Base-by-base conservation (phyloP, 2,797 vertebrate genomes). In the Mormyrus hasselquistii region DNA sequence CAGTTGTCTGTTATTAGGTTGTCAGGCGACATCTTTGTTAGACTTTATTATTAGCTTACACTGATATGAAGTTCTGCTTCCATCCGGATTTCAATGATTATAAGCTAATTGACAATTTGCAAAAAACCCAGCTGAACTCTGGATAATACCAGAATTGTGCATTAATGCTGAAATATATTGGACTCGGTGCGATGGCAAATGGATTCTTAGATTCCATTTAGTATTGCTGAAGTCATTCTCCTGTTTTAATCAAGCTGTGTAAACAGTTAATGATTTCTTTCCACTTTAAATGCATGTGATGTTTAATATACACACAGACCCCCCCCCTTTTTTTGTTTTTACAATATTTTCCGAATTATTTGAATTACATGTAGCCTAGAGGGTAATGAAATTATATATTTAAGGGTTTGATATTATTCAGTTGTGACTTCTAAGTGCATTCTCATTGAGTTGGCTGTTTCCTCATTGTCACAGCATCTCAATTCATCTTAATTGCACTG, bases 81-180 rank as follows among this genome's bases (percentile, higher is more conserved):
- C 41, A 59, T 38, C 86, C n/a, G 34, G 86, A 38, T 87, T 59
- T 87, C 86, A 87, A 87, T 59, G 25, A 57, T 87, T 38, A 38
- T 3, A 10, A 87, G 34, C 38, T 41, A 16, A 87, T 59, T 87
- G 41, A 59, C 52, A 59, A 87, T 29, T 34, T 86, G 83, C 83
- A 85, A 85, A 85, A 12, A 53, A 52, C 22, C 47, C 25, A 57
- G 52, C 0, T 86, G 50, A 86, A 86, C 85, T 87, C 55, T 65
- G 34, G 38, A n/a, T 87, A 87, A 65, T 87, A 19, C 8, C 10
- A 65, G 14, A 87, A 65, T 65, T 87, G 47, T 59, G 38, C 22
- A 59, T 87, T 87, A 59, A 59, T 59, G 53, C 38, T 34, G 53
- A 55, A 34, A 87, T 87, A 47, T 62, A 34, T 38, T 47, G 34